Percentiles rank a stretch among this genome's conserved stretches.
Evolutionary conservation across 2,888 invertebrate genomes (phyloP).

Genomic region (Archips crataeganus): DNA sequence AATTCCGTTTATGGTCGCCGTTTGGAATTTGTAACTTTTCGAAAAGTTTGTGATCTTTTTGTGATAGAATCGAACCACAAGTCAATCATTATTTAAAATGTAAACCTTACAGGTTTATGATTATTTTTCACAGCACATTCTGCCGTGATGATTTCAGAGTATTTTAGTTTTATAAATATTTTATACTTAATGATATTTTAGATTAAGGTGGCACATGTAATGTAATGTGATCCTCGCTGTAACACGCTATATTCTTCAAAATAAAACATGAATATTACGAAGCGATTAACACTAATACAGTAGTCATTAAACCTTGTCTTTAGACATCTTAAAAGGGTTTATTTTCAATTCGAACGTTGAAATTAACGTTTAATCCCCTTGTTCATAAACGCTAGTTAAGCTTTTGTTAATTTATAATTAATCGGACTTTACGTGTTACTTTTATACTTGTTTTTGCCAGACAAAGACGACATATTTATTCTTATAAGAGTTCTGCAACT

Average conservation of each 20-base stretch:
- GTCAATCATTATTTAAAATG: background rate
- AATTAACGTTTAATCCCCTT: too few species aligned
- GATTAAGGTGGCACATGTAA: background rate
- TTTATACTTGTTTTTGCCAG: too few species aligned
- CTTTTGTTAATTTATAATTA: too few species aligned
- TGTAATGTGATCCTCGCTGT: background rate
- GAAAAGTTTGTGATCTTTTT: background rate
- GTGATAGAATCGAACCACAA: background rate
- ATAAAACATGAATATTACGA: background rate
- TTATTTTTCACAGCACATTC: background rate
- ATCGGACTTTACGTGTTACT: too few species aligned
- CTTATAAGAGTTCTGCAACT: too few species aligned
- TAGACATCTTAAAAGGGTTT: background rate
- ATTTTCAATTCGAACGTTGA: background rate
- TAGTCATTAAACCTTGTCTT: background rate
- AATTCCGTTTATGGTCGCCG: background rate
- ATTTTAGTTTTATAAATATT: background rate
- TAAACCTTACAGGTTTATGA: background rate
- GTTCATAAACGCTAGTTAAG: too few species aligned
- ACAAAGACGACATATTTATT: too few species aligned
- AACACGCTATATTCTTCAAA: background rate
- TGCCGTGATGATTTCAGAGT: slow-evolving; percentile 3
- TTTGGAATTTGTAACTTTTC: background rate
- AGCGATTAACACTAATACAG: background rate
- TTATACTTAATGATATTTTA: slow-evolving; percentile 4